Base-by-base conservation (phyloP, 2,888 invertebrate species). In the Drosophila macrothrix region DNA sequence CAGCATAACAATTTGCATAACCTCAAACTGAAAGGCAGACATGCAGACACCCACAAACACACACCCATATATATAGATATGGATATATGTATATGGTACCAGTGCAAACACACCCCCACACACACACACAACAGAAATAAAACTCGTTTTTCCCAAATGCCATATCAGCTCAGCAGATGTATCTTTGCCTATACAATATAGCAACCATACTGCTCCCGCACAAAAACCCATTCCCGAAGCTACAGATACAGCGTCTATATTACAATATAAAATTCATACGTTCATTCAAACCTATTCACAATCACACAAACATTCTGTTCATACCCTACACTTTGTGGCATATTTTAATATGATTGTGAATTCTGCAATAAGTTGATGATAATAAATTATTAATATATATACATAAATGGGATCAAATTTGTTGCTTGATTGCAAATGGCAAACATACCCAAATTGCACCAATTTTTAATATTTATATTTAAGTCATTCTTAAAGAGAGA, bases 1-100 rank as follows among this genome's bases (percentile, higher is more conserved):
- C 87, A 90, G 83, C 85, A 87, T 80, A 90, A 87, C 85, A 87
- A 90, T 87, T 87, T 87, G 91, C 91, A 87, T 87, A 90, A 82
- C 87, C 90, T 82, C 91, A 90, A 90, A 90, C 84, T 73, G 82
- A 86, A 88, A 76, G 84, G 68, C 90, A 76, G 65, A 71, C 87
- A 83, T 55, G 64, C 56, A 49, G 41, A 54, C 62, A 66, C 61
- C 61, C 58, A 53, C 53, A 55, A 50, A 43, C 22, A 41, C 25
- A 28, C 49, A 29, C 12, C 25, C 16, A 64, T 1, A 31, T 5
- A 22, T 0, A 39, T 0, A 16, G 0, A 33, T 12, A 35, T 35
- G 39, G 1, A 22, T 3, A 22, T 0, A 37, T 1, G 4, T 1
- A 65, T n/a, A 72, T 29, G 4, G 50, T 52, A 22, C 37, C 43